Evolutionary conservation across 2,113 vertebrate genomes (phyloP).

Genomic region (Oplegnathus fasciatus): DNA sequence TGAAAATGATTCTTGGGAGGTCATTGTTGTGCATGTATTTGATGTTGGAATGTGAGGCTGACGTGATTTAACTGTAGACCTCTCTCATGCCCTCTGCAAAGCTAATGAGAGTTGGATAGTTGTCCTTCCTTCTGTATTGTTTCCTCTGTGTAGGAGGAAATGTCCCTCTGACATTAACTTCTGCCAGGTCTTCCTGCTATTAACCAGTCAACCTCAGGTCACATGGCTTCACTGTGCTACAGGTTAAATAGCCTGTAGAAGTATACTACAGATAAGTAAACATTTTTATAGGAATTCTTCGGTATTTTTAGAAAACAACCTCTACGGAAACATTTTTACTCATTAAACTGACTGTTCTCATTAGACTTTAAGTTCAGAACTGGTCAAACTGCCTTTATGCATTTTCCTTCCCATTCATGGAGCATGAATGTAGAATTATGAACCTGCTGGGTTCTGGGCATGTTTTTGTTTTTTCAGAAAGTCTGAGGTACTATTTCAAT

Average conservation of each 20-base stretch:
- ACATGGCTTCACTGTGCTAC: not conserved
- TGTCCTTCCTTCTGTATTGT: constrained; percentile 26
- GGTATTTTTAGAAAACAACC: not conserved
- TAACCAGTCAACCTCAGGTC: constrained; percentile 8
- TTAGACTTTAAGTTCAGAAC: not conserved
- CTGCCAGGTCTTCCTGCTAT: constrained; percentile 56
- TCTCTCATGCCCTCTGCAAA: constrained; percentile 27
- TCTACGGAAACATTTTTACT: not conserved
- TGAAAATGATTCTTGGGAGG: not conserved
- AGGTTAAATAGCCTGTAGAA: not conserved
- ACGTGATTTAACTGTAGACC: constrained; percentile 1
- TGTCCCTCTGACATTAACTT: constrained; percentile 46
- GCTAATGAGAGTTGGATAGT: constrained; percentile 1
- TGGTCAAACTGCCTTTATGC: not conserved
- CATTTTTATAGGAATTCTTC: not conserved
- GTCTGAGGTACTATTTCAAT: not conserved
- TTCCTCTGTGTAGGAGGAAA: constrained; percentile 57
- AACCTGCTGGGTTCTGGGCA: not conserved
- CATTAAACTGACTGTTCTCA: not conserved
- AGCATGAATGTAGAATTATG: not conserved
- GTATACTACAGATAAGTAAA: not conserved
- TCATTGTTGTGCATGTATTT: not conserved
- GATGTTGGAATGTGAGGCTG: not conserved
- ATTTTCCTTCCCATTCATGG: not conserved
- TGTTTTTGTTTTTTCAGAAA: not conserved